Evolutionary conservation across 2,888 invertebrate genomes (phyloP), one percentile per base, ranked within the genome.

Genomic region (Tyria jacobaeae): DNA sequence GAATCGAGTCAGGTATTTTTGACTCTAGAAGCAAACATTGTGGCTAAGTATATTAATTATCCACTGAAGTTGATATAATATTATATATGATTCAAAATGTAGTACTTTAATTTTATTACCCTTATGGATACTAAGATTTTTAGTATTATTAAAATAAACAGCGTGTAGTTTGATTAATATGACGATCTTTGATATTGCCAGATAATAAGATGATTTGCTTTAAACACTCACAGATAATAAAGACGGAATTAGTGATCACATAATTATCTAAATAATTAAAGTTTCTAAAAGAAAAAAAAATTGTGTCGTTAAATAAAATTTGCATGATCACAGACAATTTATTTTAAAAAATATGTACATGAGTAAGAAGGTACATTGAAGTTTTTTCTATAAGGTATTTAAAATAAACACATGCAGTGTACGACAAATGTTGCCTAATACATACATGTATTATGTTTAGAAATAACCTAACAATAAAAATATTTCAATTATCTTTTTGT

Each of bases 241-340:
- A 44, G 2, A 21, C 21, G 21, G 9, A 10, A 44, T 7, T 21
- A 21, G 17, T 17, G 10, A n/a, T 17, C 3, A 41, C 17, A 31
- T 31, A 31, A 31, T 31, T 31, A 31, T 1, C 10, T 17, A 41
- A 10, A 41, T 21, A 0, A 41, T 0, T 4, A 44, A 44, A 3
- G 12, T 10, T 21, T 44, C 12, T 12, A 21, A 21, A 21, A 12
- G 10, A 21, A 3, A 44, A 3, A 3, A 3, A 12, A 25, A 21
- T 52, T 5, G 14, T 34, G 21, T 17, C 3, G 27, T 0, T 9
- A 49, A 50, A 35, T 15, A 27, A 52, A 49, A 53, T 14, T 21
- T 21, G 15, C 3, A 51, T 44, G 50, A 70, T 70, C 65, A 70
- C 70, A 70, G 54, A 47, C 10, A 52, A 51, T 58, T 51, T 58